phyloP scores from a whole-genome alignment of 2,113 vertebrate species.

The Entomyzon cyanotis region DNA sequence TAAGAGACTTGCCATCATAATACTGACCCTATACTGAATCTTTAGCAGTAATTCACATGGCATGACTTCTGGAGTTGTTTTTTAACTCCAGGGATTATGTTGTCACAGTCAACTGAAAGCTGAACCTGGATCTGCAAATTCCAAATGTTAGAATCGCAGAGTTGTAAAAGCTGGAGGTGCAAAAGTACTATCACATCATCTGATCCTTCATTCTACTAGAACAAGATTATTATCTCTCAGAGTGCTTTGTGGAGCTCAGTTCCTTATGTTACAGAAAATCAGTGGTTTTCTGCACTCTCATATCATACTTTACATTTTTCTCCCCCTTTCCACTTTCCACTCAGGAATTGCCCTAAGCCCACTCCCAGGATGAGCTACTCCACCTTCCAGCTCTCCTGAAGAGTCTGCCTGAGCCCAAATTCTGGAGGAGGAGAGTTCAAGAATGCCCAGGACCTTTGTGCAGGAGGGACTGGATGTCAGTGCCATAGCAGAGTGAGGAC shows the following conservation, averaged over 20 bases:
- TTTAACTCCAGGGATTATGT: conserved; percentile 57
- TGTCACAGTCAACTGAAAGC: conserved; percentile 53
- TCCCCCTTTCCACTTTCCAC: not conserved
- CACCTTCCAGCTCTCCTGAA: not conserved
- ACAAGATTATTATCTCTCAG: not conserved
- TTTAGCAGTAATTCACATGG: conserved; percentile 45
- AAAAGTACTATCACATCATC: conserved; percentile 7
- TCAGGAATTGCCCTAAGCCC: not conserved
- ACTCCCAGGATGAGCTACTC: not conserved
- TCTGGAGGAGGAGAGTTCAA: not conserved
- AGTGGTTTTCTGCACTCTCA: not conserved
- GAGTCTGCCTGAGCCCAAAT: not conserved
- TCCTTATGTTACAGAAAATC: not conserved
- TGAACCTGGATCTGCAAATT: conserved; percentile 54
- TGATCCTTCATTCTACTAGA: not conserved
- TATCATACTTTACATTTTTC: not conserved
- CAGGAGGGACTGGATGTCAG: not conserved
- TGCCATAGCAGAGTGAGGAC: not conserved
- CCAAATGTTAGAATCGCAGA: conserved; percentile 45
- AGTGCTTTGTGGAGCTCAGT: not conserved
- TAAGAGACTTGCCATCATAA: conserved; percentile 28
- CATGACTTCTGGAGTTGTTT: conserved; percentile 62
- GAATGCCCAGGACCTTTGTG: not conserved
- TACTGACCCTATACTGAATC: conserved; percentile 8
- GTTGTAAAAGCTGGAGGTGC: conserved; percentile 4